phyloP scores from a whole-genome alignment of 1,140 invertebrate species.

The Geopemphigus sp. region DNA sequence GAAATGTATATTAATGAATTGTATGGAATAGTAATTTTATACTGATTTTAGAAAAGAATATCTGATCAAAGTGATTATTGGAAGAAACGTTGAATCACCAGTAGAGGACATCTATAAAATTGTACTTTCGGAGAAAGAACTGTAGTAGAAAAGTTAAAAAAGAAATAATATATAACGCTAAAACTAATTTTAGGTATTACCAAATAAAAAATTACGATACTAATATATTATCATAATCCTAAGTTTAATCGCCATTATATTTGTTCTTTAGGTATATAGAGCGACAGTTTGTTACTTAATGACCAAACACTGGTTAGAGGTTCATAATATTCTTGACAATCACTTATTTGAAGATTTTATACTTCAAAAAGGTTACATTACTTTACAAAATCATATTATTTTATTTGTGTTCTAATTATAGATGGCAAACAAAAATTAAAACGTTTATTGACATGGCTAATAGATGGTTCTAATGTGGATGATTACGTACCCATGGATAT shows the following conservation, averaged over 20 bases:
- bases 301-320: too few relatives aligned
- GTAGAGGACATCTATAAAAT: conserved; percentile 26
- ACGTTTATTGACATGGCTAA: conserved; percentile 16
- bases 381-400: too few relatives aligned
- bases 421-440: conserved; percentile 13
- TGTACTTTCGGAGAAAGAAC: conserved; percentile 61
- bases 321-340: too few relatives aligned
- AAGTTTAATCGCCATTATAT: too few relatives aligned
- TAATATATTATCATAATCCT: too few relatives aligned
- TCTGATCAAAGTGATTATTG: conserved; percentile 67
- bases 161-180: conserved; percentile 74
- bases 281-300: too few relatives aligned
- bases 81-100: conserved; percentile 65
- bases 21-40: too few relatives aligned
- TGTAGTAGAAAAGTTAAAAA: conserved; percentile 65
- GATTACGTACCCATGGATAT: neutral
- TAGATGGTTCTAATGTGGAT: conserved; percentile 20
- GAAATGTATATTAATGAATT: neutral
- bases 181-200: conserved; percentile 64
- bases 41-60: conserved; percentile 63
- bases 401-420: neutral
- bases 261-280: too few relatives aligned
- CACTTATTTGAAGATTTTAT: too few relatives aligned
- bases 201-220: conserved; percentile 56
- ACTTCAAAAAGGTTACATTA: too few relatives aligned